Evolutionary conservation across 2,888 invertebrate species (phyloP).

Genomic region (Litoditis marina): DNA sequence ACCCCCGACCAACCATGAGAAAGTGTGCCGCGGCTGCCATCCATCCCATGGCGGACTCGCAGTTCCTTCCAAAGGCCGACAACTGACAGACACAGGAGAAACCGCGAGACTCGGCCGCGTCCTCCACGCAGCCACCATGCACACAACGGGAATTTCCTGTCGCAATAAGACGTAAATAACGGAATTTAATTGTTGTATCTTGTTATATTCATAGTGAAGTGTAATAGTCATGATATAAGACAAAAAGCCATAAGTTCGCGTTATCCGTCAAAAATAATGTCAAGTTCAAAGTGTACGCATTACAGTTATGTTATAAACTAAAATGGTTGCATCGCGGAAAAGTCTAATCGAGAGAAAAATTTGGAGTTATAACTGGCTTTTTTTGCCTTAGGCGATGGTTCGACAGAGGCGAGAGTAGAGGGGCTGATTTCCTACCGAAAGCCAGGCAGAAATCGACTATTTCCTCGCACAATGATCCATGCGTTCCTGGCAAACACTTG

Average conservation of each 20-base stretch:
- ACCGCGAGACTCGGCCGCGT: conserved; percentile 5
- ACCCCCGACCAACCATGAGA: not conserved
- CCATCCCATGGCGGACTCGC: not conserved
- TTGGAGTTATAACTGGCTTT: too few species aligned
- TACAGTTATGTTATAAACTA: too few species aligned
- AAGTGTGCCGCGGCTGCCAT: not conserved
- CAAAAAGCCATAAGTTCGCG: too few species aligned
- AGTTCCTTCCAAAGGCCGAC: conserved; percentile 5
- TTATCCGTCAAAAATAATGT: too few species aligned
- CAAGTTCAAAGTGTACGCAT: too few species aligned
- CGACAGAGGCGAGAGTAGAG: not conserved
- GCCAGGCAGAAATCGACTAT: conserved; percentile 29
- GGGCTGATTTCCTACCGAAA: conserved; percentile 17
- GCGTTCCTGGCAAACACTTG: conserved; percentile 31
- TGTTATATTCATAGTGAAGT: too few species aligned
- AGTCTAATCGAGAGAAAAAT: too few species aligned
- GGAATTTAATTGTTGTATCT: too few species aligned
- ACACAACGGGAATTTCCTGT: conserved; percentile 7
- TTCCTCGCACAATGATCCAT: conserved; percentile 31
- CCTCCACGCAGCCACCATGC: conserved; percentile 5
- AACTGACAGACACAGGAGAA: conserved; percentile 10
- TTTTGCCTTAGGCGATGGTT: too few species aligned
- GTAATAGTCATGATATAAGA: not conserved
- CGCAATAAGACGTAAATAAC: too few species aligned
- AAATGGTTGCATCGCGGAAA: too few species aligned